A percentile compares a stretch with the other conserved stretches of the same genome.
Evolutionary conservation across 2,113 vertebrate genomes (phyloP).

Genomic region (Perca flavescens): DNA sequence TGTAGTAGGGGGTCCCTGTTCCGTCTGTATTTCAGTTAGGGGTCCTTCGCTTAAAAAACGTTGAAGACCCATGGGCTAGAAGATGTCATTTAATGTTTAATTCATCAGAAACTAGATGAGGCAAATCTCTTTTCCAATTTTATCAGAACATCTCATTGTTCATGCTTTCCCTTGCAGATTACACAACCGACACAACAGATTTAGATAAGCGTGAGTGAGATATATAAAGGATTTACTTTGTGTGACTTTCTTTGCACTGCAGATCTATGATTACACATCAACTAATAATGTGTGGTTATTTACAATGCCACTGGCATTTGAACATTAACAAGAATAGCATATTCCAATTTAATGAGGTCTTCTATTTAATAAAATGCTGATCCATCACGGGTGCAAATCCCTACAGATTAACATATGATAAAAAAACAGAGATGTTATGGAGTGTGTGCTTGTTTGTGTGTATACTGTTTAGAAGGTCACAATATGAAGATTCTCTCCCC

Average conservation of each 20-base stretch:
- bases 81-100: neutral
- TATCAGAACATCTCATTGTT: constrained; percentile 8
- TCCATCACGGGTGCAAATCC: constrained; percentile 27
- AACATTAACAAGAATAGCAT: neutral
- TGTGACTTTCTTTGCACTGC: neutral
- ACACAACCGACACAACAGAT: neutral
- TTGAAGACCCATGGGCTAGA: neutral
- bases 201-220: neutral
- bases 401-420: constrained; percentile 41
- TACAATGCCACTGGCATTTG: neutral
- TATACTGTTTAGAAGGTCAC: constrained; percentile 64
- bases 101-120: neutral
- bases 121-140: neutral
- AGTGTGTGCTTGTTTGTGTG: constrained; percentile 33
- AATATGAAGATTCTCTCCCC: constrained; percentile 45
- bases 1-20: too few species aligned
- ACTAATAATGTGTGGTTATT: constrained; percentile 17
- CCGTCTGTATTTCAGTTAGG: too few species aligned
- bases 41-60: too few species aligned
- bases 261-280: constrained; percentile 16
- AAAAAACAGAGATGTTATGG: constrained; percentile 29
- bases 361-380: constrained; percentile 36
- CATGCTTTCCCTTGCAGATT: neutral
- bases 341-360: constrained; percentile 19
- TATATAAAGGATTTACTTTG: constrained; percentile 9